phyloP scores from a whole-genome alignment of 2,888 invertebrate genomes.

The Frankliniella intonsa region DNA sequence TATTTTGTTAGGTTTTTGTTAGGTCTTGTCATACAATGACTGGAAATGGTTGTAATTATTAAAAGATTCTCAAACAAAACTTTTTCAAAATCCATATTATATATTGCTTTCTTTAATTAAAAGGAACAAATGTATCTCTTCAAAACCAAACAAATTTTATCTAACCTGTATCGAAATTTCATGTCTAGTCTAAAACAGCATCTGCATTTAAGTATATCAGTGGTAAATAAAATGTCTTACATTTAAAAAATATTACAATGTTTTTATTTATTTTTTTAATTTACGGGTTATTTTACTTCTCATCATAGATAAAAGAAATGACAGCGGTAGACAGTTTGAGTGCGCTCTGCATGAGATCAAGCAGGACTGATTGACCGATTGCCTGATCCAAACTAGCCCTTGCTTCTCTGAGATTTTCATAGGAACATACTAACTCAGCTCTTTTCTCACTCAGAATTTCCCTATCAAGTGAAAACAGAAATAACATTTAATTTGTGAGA shows the following conservation, averaged over 20 bases:
- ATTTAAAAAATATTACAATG: background rate
- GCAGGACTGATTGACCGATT: no score
- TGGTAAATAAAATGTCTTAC: background rate
- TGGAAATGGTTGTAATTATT: background rate
- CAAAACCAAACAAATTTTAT: background rate
- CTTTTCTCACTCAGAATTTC: background rate
- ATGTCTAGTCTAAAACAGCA: background rate
- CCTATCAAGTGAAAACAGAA: background rate
- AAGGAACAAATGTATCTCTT: background rate
- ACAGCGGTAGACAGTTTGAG: no score
- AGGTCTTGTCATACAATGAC: background rate
- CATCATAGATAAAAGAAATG: background rate
- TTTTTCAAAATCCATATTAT: background rate
- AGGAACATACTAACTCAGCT: background rate
- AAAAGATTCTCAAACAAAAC: background rate
- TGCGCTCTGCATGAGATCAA: no score
- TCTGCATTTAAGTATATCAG: background rate
- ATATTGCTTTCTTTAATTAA: background rate
- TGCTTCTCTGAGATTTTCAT: background rate
- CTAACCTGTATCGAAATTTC: background rate
- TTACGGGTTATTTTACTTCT: background rate
- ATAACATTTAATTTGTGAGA: background rate
- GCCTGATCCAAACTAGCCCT: no score
- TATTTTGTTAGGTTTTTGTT: constrained; percentile 2
- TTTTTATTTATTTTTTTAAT: background rate